Evolutionary conservation across 2,113 vertebrate genomes (phyloP).

Genomic region (Percopsis transmontana): DNA sequence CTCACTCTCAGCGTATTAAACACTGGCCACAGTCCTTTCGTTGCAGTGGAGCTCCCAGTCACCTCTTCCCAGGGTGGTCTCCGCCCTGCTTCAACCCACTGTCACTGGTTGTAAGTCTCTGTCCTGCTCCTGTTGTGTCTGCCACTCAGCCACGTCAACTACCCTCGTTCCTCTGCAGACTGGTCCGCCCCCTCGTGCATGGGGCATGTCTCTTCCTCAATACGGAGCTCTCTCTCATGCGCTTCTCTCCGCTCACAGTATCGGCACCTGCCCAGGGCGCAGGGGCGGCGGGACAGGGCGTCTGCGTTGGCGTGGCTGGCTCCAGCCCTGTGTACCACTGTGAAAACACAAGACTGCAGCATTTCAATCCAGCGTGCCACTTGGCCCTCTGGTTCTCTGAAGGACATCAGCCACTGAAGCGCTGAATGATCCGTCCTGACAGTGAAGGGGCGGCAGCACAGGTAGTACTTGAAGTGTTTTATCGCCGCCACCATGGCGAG

Average conservation of each 20-base stretch:
- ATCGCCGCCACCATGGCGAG: not conserved
- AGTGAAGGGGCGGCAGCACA: slow-evolving; percentile 7
- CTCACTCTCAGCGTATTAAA: not conserved
- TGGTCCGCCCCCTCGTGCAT: not conserved
- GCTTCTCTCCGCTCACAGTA: not conserved
- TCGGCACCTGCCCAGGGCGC: not conserved
- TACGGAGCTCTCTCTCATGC: not conserved
- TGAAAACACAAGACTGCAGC: no score
- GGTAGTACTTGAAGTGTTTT: slow-evolving; percentile 8
- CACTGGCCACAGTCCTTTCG: not conserved
- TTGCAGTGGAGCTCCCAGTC: not conserved
- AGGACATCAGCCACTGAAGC: slow-evolving; percentile 14
- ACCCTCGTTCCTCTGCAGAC: not conserved
- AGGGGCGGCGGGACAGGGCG: not conserved
- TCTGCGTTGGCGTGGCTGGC: not conserved
- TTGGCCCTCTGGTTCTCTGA: not conserved
- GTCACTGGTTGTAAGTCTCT: not conserved
- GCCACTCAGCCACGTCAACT: not conserved
- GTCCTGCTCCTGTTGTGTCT: not conserved
- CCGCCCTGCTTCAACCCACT: slow-evolving; percentile 6
- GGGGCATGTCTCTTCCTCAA: no score
- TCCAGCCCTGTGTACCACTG: no score
- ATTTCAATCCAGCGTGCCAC: not conserved
- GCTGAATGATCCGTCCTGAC: not conserved
- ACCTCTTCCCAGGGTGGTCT: not conserved